Evolutionary conservation across 92 coral and sea anemone genomes (phyloP).

Genomic region (Porites cylindrica): DNA sequence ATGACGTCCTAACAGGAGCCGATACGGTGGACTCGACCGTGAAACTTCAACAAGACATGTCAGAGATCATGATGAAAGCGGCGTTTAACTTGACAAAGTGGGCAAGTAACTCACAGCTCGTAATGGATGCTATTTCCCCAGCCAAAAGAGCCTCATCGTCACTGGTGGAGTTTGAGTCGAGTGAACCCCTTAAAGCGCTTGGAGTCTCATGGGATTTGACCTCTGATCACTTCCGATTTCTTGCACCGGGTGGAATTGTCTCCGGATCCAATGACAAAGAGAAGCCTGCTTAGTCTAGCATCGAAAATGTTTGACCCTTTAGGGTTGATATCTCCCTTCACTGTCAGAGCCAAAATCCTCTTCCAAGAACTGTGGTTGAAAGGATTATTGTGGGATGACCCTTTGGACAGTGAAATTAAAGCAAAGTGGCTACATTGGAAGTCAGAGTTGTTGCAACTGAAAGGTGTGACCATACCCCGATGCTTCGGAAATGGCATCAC

Average conservation of each 20-base stretch:
- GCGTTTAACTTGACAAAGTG: constrained; percentile 62
- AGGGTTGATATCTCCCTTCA: constrained; percentile 49
- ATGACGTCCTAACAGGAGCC: constrained; percentile 47
- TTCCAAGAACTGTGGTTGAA: background rate
- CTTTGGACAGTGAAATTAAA: no score
- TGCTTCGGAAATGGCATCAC: no score
- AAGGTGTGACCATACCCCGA: no score
- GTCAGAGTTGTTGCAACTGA: no score
- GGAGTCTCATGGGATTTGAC: constrained; percentile 12
- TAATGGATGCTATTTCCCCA: constrained; percentile 15
- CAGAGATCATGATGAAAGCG: constrained; percentile 32
- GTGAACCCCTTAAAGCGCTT: no score
- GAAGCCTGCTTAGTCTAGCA: constrained; percentile 19
- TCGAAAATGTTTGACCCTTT: constrained; percentile 52
- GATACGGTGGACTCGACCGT: constrained; percentile 20
- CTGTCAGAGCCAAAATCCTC: constrained; percentile 49
- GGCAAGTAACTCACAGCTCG: constrained; percentile 42
- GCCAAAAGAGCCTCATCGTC: background rate
- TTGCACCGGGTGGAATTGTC: background rate
- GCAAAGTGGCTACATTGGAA: no score
- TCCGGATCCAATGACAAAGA: constrained; percentile 20
- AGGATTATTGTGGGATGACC: no score
- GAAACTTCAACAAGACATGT: constrained; percentile 26
- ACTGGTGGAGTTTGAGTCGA: constrained; percentile 16
- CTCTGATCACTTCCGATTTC: constrained; percentile 26